Conservation (phyloP, 2,888 invertebrate genomes). For the Ennomos quercinarius region DNA sequence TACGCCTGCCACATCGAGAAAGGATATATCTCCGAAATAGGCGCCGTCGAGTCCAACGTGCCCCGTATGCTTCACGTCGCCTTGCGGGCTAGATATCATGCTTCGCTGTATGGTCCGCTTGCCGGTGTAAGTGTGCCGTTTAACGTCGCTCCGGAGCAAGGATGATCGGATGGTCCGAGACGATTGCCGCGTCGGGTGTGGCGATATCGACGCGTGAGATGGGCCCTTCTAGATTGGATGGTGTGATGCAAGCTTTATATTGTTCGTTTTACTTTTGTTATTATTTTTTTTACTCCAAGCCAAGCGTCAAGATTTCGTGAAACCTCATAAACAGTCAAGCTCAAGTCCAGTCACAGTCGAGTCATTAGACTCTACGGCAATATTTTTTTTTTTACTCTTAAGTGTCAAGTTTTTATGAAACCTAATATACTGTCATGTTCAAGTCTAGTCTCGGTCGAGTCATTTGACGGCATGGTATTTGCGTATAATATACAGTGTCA, state of each 20-base stretch:
- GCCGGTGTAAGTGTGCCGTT: constrained; percentile 78
- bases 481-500: too few species aligned
- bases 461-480: too few species aligned
- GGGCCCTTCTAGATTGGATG: constrained; percentile 50
- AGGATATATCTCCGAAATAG: constrained; percentile 96
- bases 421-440: too few species aligned
- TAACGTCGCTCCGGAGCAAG: constrained; percentile 80
- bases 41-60: constrained; percentile 99
- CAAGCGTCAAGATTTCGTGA: not conserved
- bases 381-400: too few species aligned
- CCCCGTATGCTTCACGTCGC: constrained; percentile 97
- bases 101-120: constrained; percentile 91
- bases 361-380: too few species aligned
- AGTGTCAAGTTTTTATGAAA: too few species aligned
- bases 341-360: too few species aligned
- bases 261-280: constrained; percentile 35
- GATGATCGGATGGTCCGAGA: constrained; percentile 67
- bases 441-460: too few species aligned
- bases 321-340: not conserved
- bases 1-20: constrained; percentile 78
- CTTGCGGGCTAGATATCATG: constrained; percentile 99
- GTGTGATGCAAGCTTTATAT: constrained; percentile 46
- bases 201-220: constrained; percentile 59
- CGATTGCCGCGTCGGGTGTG: constrained; percentile 66
- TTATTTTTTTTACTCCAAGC: constrained; percentile 5